Evolutionary conservation across 1,140 invertebrate species (phyloP).

Genomic region (Nilaparvata lugens): DNA sequence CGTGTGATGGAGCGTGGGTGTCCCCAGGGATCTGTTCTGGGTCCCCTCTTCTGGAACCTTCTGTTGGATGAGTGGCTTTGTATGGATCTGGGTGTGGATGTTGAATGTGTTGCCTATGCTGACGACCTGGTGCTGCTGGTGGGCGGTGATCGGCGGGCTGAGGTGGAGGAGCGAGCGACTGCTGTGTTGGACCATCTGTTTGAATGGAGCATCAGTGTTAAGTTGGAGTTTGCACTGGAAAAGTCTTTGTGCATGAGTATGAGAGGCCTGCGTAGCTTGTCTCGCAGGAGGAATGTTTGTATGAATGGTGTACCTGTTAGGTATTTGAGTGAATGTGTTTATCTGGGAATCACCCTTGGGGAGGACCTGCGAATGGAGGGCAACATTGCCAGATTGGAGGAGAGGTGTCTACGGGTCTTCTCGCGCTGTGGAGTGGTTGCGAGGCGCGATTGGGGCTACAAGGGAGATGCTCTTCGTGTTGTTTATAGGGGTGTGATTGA

Average conservation of each 20-base stretch:
- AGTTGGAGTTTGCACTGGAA: not conserved
- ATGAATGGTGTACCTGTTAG: not conserved
- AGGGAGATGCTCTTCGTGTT: too few species aligned
- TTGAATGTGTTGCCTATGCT: not conserved
- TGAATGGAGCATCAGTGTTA: not conserved
- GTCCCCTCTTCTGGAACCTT: conserved; percentile 7
- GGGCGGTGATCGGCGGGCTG: not conserved
- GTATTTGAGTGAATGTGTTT: too few species aligned
- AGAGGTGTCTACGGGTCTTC: too few species aligned
- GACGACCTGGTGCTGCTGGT: conserved; percentile 5
- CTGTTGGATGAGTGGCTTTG: not conserved
- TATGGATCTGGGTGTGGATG: not conserved
- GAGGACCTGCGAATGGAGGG: too few species aligned
- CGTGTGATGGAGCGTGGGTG: not conserved
- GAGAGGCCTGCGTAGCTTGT: not conserved
- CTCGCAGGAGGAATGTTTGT: not conserved
- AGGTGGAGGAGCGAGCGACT: not conserved
- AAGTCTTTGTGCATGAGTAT: not conserved
- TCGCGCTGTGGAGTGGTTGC: too few species aligned
- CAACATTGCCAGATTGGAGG: too few species aligned
- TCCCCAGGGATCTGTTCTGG: conserved; percentile 3
- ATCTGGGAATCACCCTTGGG: too few species aligned
- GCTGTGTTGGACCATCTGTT: not conserved
- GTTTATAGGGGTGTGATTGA: too few species aligned
- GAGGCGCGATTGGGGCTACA: too few species aligned